These are phyloP conservation scores for Bufo bufo DNA, from an alignment of 2,113 vertebrate species.

Conservation along the genomic window DNA sequence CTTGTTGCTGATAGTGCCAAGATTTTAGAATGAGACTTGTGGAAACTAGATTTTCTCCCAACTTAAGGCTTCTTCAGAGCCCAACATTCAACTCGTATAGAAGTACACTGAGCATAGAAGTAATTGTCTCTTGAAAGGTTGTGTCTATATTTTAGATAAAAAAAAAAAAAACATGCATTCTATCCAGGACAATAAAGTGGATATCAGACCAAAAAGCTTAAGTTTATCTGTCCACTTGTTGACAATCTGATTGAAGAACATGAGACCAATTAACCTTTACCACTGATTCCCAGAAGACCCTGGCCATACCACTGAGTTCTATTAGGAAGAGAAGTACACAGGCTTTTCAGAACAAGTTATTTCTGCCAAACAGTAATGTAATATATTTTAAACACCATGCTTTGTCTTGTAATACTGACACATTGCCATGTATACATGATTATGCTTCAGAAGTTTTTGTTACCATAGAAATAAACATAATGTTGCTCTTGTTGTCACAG, in stretches of 20 bases:
- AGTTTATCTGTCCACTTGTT: neutral
- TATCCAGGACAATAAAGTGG: neutral
- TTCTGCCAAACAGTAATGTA: conserved; percentile 28
- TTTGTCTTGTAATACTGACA: conserved; percentile 25
- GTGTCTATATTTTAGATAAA: neutral
- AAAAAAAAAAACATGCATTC: neutral
- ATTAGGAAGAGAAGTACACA: neutral
- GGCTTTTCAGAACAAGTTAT: neutral
- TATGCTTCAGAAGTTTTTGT: conserved; percentile 19
- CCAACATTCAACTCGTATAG: neutral
- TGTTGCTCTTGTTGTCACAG: conserved; percentile 30
- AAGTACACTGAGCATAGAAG: neutral
- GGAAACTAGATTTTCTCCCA: too few species aligned
- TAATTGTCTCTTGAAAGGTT: neutral
- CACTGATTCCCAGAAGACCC: conserved; percentile 14
- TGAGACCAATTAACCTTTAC: conserved; percentile 27
- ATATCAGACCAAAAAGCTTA: neutral
- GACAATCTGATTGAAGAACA: conserved; percentile 1
- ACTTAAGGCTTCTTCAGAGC: too few species aligned
- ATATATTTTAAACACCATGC: conserved; percentile 22
- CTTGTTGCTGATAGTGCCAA: too few species aligned
- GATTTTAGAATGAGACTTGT: too few species aligned
- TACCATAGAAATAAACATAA: conserved; percentile 42
- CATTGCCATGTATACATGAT: conserved; percentile 17
- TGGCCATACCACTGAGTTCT: conserved; percentile 3